Conservation (phyloP, 1,140 invertebrate genomes). For the Apis florea region DNA sequence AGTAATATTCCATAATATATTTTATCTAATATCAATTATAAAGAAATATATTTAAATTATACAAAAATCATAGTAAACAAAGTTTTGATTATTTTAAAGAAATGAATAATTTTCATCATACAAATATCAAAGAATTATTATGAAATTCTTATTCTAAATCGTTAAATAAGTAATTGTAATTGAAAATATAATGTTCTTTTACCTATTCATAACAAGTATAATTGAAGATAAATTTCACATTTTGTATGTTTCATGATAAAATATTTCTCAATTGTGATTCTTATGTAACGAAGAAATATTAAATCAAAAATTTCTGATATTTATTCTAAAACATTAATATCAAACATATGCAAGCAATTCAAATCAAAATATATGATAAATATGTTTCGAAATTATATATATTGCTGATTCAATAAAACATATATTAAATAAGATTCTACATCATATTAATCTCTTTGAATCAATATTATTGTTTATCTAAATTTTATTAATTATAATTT, state of each 20-base stretch:
- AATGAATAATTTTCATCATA: neutral
- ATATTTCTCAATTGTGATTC: neutral
- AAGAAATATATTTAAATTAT: too few species aligned
- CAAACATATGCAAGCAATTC: neutral
- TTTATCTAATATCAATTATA: neutral
- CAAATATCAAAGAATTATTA: too few species aligned
- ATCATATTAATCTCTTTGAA: neutral
- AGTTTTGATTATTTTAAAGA: neutral
- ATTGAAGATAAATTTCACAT: neutral
- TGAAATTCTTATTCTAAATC: neutral
- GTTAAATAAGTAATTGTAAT: neutral
- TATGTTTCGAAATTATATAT: neutral
- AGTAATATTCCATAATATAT: neutral
- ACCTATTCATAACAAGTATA: neutral
- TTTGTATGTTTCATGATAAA: neutral
- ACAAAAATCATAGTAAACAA: neutral
- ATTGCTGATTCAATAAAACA: neutral
- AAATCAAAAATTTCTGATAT: neutral
- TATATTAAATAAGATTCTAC: neutral
- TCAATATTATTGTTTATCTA: too few species aligned
- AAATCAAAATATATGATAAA: neutral
- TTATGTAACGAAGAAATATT: neutral
- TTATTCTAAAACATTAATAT: neutral
- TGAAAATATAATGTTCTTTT: neutral
- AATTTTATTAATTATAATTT: too few species aligned